These are phyloP conservation scores for Phlogophora meticulosa DNA, from an alignment of 2,888 invertebrate genomes.

Conservation along the genomic window DNA sequence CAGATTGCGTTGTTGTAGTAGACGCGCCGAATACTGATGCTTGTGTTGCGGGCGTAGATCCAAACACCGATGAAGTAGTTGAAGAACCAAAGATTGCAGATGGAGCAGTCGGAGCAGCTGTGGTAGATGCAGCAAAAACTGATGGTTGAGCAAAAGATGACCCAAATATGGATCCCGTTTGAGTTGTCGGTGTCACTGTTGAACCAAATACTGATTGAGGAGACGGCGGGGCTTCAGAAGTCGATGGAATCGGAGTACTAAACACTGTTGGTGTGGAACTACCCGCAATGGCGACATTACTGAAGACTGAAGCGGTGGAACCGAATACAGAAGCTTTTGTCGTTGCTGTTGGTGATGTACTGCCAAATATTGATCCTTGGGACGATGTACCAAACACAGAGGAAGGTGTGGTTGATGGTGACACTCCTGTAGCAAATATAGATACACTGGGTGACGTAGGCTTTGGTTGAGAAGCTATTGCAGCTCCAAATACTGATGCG, in stretches of 20 bases:
- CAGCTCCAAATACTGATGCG: conserved; percentile 76
- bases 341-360: conserved; percentile 55
- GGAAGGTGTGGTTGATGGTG: conserved; percentile 59
- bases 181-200: conserved; percentile 39
- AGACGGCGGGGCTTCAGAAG: conserved; percentile 65
- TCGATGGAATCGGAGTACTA: conserved; percentile 66
- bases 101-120: conserved; percentile 54
- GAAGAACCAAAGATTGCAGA: conserved; percentile 67
- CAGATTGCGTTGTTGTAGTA: conserved; percentile 65
- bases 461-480: conserved; percentile 68
- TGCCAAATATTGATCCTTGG: conserved; percentile 62
- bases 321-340: conserved; percentile 62
- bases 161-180: conserved; percentile 53
- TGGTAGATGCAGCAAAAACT: conserved; percentile 67
- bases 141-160: conserved; percentile 66
- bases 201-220: conserved; percentile 64
- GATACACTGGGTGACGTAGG: conserved; percentile 61
- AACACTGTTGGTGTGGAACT: conserved; percentile 65
- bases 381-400: conserved; percentile 60
- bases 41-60: conserved; percentile 65
- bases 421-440: conserved; percentile 62
- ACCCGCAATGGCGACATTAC: conserved; percentile 38
- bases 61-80: conserved; percentile 72
- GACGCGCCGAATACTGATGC: conserved; percentile 52
- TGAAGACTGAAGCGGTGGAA: conserved; percentile 61